phyloP scores from a whole-genome alignment of 2,888 invertebrate species.

The Patella pellucida region DNA sequence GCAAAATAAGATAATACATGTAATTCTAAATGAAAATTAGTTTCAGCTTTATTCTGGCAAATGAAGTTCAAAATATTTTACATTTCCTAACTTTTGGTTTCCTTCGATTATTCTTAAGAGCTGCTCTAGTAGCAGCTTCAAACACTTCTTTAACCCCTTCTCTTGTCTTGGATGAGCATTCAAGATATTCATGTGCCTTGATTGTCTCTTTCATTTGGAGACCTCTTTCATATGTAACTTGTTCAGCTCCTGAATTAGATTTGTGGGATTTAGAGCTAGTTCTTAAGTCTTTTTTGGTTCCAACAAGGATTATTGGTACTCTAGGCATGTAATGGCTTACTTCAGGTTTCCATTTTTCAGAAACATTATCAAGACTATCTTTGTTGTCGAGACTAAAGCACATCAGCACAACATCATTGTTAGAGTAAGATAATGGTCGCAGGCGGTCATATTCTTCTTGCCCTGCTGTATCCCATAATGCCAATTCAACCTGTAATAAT shows the following conservation, averaged over 20 bases:
- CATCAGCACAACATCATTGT: background rate
- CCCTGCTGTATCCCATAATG: slow-evolving; percentile 8
- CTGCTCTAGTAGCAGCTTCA: slow-evolving; percentile 2
- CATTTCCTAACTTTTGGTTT: background rate
- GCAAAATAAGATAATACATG: too few relatives aligned
- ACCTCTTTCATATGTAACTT: background rate
- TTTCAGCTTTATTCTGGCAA: too few relatives aligned
- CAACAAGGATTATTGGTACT: slow-evolving; percentile 7
- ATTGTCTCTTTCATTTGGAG: background rate
- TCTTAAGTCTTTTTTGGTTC: background rate
- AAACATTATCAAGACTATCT: slow-evolving; percentile 1
- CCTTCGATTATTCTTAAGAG: background rate
- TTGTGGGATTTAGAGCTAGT: background rate
- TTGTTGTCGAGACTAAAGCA: background rate
- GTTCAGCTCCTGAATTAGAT: background rate
- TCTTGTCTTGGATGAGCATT: slow-evolving; percentile 2
- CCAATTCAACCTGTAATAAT: background rate
- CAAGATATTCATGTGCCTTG: background rate
- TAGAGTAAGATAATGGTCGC: background rate
- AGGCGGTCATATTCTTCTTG: slow-evolving; percentile 6
- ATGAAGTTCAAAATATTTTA: too few relatives aligned
- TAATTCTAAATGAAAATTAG: too few relatives aligned
- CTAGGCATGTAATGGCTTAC: background rate
- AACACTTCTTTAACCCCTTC: slow-evolving; percentile 2
- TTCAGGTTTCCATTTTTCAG: slow-evolving; percentile 9